Evolutionary conservation across 2,113 vertebrate species (phyloP).

Genomic region (Boleophthalmus pectinirostris): DNA sequence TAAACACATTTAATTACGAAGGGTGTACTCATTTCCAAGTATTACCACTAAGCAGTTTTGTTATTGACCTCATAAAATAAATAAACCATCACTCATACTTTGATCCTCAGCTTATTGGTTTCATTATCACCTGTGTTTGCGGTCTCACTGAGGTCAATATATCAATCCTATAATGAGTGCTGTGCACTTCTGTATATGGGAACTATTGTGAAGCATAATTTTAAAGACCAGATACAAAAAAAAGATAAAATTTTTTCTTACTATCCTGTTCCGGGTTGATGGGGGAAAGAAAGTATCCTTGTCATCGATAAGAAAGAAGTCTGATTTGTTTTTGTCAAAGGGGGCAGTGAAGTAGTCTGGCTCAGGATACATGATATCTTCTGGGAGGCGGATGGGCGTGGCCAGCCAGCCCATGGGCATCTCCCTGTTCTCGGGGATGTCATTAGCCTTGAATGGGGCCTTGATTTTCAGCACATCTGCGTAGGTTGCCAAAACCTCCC

Average conservation of each 20-base stretch:
- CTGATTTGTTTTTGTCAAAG: constrained; percentile 88
- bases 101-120: background rate
- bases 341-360: constrained; percentile 90
- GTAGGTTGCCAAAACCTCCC: constrained; percentile 92
- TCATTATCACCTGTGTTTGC: background rate
- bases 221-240: constrained; percentile 7
- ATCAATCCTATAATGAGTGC: too few relatives aligned
- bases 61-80: background rate
- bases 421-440: constrained; percentile 75
- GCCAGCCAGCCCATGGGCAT: constrained; percentile 81
- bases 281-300: constrained; percentile 87
- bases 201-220: background rate
- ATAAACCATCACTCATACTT: background rate
- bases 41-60: background rate
- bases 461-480: constrained; percentile 95
- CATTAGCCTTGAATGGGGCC: constrained; percentile 87
- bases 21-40: background rate
- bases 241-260: constrained; percentile 67
- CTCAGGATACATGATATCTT: constrained; percentile 84
- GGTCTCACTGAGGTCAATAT: background rate
- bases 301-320: constrained; percentile 90
- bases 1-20: background rate
- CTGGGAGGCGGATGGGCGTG: constrained; percentile 81
- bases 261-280: constrained; percentile 93
- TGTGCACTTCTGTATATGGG: background rate